Percentiles rank a stretch among this genome's conserved stretches.
Evolutionary conservation across 1,140 invertebrate genomes (phyloP).

Genomic region (Oreohelix idahoensis): DNA sequence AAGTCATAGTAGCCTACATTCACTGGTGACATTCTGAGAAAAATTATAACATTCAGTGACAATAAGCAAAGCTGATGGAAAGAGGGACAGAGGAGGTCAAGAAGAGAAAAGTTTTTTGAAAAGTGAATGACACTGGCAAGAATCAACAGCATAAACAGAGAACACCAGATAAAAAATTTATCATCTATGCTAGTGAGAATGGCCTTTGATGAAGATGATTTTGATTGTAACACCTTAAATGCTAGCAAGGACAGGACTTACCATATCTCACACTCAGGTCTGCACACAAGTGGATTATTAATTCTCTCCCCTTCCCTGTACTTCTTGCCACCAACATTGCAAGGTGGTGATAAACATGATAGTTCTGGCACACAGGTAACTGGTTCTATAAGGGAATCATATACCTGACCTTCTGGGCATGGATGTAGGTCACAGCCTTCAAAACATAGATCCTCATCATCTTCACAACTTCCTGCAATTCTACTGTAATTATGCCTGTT

Average conservation of each 20-base stretch:
- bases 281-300: slow-evolving; percentile 72
- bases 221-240: neutral
- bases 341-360: slow-evolving; percentile 80
- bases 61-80: too few species aligned
- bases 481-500: slow-evolving; percentile 79
- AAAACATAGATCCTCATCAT: slow-evolving; percentile 76
- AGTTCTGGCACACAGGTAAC: slow-evolving; percentile 82
- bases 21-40: too few species aligned
- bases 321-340: slow-evolving; percentile 78
- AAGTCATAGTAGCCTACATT: too few species aligned
- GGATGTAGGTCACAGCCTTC: slow-evolving; percentile 80
- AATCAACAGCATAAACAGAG: too few species aligned
- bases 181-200: neutral
- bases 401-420: slow-evolving; percentile 79
- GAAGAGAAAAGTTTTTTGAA: too few species aligned
- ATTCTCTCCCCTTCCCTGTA: slow-evolving; percentile 86
- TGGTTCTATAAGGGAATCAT: slow-evolving; percentile 79
- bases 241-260: slow-evolving; percentile 43
- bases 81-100: too few species aligned
- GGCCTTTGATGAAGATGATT: neutral
- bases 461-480: slow-evolving; percentile 76
- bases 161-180: too few species aligned
- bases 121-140: too few species aligned
- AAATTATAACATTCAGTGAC: too few species aligned
- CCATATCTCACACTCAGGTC: slow-evolving; percentile 84